phyloP scores from a whole-genome alignment of 2,113 vertebrate species.

The Pimephales promelas region DNA sequence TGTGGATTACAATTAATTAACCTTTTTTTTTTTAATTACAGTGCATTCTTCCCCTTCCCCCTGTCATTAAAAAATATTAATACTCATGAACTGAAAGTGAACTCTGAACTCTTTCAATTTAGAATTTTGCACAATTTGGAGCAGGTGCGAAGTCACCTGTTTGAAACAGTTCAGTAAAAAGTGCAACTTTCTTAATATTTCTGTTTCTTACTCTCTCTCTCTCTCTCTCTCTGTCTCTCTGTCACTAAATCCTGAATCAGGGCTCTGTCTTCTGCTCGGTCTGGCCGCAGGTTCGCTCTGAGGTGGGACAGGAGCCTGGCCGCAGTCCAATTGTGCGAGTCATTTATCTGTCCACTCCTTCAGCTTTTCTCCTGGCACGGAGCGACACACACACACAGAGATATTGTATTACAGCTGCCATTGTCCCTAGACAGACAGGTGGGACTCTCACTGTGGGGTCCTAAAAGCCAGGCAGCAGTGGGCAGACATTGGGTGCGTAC shows the following conservation, averaged over 20 bases:
- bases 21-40: too few species aligned
- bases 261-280: conserved; percentile 60
- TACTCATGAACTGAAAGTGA: background rate
- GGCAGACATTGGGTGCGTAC: conserved; percentile 76
- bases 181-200: conserved; percentile 43
- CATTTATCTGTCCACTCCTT: conserved; percentile 75
- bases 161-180: conserved; percentile 38
- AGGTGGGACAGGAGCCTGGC: conserved; percentile 69
- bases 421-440: conserved; percentile 83
- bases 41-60: background rate
- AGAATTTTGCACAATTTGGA: background rate
- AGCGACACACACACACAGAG: conserved; percentile 60
- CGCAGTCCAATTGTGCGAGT: conserved; percentile 68
- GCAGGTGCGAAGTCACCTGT: background rate
- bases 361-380: conserved; percentile 69
- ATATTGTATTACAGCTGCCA: conserved; percentile 75
- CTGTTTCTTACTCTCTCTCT: background rate
- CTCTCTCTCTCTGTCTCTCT: background rate
- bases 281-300: conserved; percentile 64
- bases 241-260: conserved; percentile 60
- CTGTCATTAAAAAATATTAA: background rate
- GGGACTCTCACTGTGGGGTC: conserved; percentile 84
- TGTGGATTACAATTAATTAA: too few species aligned
- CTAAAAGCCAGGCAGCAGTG: conserved; percentile 76
- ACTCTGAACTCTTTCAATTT: background rate